A percentile compares a stretch with the other conserved stretches of the same genome.
Conservation (phyloP, 2,113 vertebrate genomes). For the Oxyura jamaicensis region DNA sequence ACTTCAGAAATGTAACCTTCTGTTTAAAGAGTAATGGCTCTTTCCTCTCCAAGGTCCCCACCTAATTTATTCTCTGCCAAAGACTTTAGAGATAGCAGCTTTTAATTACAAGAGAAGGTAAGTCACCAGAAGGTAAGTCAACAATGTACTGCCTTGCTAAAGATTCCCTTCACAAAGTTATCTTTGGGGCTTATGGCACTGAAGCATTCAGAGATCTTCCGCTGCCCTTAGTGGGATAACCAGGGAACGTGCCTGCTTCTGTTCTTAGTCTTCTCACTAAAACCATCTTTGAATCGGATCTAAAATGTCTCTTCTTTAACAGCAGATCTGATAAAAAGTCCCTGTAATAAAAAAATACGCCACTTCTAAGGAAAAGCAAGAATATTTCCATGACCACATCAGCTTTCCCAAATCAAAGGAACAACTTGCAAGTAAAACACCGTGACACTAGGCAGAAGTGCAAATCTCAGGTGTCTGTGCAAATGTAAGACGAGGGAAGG, state of each 20-base stretch:
- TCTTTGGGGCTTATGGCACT: neutral
- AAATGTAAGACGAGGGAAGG: neutral
- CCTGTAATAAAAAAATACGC: neutral
- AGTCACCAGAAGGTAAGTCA: conserved; percentile 2
- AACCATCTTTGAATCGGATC: neutral
- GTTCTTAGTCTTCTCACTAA: neutral
- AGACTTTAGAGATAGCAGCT: conserved; percentile 51
- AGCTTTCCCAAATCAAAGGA: neutral
- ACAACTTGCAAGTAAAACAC: neutral
- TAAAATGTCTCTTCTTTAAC: neutral
- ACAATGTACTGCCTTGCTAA: neutral
- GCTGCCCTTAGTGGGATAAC: neutral
- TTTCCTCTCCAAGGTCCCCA: conserved; percentile 44
- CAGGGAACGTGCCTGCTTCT: neutral
- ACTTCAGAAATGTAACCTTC: conserved; percentile 64
- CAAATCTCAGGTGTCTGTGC: neutral
- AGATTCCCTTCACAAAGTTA: neutral
- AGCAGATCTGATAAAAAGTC: neutral
- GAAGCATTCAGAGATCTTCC: neutral
- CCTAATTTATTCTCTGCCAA: conserved; percentile 66
- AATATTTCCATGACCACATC: neutral
- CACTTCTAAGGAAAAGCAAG: neutral
- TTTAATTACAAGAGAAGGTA: conserved; percentile 62
- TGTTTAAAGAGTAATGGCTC: conserved; percentile 55
- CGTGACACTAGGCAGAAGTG: accelerated